Evolutionary conservation across 2,797 vertebrate species (phyloP).

Genomic region (Oophaga sylvatica): DNA sequence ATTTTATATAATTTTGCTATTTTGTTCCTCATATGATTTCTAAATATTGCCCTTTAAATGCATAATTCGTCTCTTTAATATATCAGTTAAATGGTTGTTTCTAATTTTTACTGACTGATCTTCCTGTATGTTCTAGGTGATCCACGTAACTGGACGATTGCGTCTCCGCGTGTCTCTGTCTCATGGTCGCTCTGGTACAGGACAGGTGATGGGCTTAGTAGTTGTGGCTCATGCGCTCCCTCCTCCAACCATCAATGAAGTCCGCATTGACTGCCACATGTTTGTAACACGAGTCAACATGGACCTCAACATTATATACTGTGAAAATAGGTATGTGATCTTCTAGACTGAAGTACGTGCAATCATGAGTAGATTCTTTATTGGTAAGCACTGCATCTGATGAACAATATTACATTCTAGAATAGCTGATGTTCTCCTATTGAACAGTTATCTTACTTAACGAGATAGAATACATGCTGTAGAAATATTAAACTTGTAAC

Average conservation of each 20-base stretch:
- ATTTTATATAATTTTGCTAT: neutral
- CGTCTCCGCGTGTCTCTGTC: constrained; percentile 92
- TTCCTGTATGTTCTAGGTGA: constrained; percentile 82
- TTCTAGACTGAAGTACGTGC: neutral
- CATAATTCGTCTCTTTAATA: neutral
- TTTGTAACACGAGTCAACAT: constrained; percentile 98
- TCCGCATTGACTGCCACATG: constrained; percentile 99
- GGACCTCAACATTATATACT: constrained; percentile 99
- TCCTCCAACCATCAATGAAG: constrained; percentile 98
- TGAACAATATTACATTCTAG: neutral
- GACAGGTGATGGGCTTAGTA: constrained; percentile 97
- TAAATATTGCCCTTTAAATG: neutral
- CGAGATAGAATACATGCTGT: too few relatives aligned
- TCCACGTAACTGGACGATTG: constrained; percentile 94
- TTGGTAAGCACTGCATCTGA: neutral
- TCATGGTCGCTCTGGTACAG: constrained; percentile 89
- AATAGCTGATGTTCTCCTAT: neutral
- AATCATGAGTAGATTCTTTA: neutral
- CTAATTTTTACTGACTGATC: neutral
- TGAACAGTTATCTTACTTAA: neutral
- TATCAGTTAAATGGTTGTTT: neutral
- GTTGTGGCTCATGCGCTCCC: constrained; percentile 95
- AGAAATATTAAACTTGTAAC: too few relatives aligned
- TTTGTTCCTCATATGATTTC: neutral
- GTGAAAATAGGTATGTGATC: constrained; percentile 92